Percentiles rank a stretch among this genome's conserved stretches.
Conservation (phyloP, 2,888 invertebrate genomes). For the Apantesis nais region DNA sequence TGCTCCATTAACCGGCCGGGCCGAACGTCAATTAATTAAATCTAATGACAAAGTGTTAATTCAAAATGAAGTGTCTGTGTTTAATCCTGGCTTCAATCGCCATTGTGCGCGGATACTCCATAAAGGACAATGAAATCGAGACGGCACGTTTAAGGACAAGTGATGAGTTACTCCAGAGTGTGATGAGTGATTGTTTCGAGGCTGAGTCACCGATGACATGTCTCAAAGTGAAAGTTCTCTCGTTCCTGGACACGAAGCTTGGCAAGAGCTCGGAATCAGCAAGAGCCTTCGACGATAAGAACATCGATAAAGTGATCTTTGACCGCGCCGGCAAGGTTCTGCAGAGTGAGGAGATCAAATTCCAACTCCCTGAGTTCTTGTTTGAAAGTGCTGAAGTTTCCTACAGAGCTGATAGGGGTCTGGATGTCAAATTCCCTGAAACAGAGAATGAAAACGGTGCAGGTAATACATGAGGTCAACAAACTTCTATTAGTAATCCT, state of each 20-base stretch:
- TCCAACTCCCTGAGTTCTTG: conserved; percentile 90
- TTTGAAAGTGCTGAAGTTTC: conserved; percentile 89
- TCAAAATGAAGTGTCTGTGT: conserved; percentile 82
- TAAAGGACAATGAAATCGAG: conserved; percentile 85
- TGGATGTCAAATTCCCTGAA: conserved; percentile 87
- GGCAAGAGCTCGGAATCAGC: conserved; percentile 87
- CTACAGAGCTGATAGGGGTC: conserved; percentile 88
- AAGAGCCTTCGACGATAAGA: conserved; percentile 86
- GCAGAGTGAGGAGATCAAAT: conserved; percentile 90
- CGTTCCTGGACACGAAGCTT: conserved; percentile 90
- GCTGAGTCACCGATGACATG: conserved; percentile 89
- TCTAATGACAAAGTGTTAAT: conserved; percentile 76
- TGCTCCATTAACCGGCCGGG: conserved; percentile 80
- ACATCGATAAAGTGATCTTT: conserved; percentile 91
- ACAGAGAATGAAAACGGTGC: conserved; percentile 81
- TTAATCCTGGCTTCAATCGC: conserved; percentile 82
- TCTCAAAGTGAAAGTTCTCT: conserved; percentile 91
- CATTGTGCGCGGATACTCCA: conserved; percentile 78
- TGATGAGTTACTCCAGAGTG: conserved; percentile 89
- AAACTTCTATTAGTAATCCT: background rate
- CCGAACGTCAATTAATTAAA: conserved; percentile 79
- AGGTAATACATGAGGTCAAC: conserved; percentile 66
- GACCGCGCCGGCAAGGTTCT: conserved; percentile 90
- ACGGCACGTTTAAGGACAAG: conserved; percentile 86
- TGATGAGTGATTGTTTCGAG: conserved; percentile 90